Conservation (phyloP, 2,113 vertebrate genomes). For the Ahaetulla prasina region DNA sequence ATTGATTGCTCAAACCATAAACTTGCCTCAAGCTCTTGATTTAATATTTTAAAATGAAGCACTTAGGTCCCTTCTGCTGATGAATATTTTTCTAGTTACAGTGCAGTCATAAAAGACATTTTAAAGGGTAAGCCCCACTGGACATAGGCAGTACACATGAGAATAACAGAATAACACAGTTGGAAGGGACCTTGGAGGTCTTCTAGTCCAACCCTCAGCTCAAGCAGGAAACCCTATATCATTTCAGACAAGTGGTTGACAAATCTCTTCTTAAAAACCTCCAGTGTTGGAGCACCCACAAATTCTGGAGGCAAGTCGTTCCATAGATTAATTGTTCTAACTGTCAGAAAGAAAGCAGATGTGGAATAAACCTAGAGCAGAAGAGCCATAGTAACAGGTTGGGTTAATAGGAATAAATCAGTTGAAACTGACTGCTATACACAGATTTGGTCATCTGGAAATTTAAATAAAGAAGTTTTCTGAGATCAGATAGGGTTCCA, state of each 20-base stretch:
- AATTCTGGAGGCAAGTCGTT: background rate
- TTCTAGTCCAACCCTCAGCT: background rate
- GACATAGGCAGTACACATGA: background rate
- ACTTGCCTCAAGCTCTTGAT: background rate
- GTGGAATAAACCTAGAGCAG: background rate
- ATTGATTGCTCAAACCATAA: background rate
- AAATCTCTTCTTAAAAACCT: background rate
- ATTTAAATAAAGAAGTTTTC: background rate
- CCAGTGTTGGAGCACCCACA: background rate
- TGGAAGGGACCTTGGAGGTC: background rate
- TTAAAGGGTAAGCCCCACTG: background rate
- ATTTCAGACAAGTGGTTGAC: background rate
- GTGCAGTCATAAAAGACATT: background rate
- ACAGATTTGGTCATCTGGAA: background rate
- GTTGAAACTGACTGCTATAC: background rate
- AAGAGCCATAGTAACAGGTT: background rate
- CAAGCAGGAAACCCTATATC: background rate
- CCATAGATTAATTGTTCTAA: background rate
- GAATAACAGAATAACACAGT: background rate
- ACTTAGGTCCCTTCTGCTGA: background rate
- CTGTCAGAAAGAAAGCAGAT: background rate
- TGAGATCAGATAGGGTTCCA: background rate
- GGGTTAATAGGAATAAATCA: background rate
- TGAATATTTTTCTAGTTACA: background rate
- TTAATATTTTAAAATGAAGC: background rate